Evolutionary conservation across 2,888 invertebrate species (phyloP).

Genomic region (Epicampocera succincta): DNA sequence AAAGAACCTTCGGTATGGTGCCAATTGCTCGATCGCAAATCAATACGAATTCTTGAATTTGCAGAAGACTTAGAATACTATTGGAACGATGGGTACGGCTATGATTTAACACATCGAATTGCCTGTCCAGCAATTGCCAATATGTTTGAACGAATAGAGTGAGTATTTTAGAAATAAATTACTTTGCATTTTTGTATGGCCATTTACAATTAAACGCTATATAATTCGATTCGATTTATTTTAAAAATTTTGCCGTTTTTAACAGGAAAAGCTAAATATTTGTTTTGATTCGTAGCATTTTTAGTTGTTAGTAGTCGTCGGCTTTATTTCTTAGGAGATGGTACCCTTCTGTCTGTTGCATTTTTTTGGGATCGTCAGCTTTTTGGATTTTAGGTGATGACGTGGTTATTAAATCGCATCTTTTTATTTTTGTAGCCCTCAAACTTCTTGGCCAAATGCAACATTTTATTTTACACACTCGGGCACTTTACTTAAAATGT

Average conservation of each 20-base stretch:
- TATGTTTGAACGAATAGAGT: conserved; percentile 88
- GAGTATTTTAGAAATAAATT: conserved; percentile 73
- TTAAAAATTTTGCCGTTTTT: too few relatives aligned
- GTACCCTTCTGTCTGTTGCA: too few relatives aligned
- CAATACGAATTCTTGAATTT: conserved; percentile 87
- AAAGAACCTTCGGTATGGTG: conserved; percentile 89
- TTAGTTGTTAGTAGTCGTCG: too few relatives aligned
- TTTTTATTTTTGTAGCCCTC: conserved; percentile 70
- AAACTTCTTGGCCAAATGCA: conserved; percentile 81
- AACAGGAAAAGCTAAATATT: too few relatives aligned
- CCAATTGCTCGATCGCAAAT: conserved; percentile 85
- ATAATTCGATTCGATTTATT: too few relatives aligned
- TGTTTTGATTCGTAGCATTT: too few relatives aligned
- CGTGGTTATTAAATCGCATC: not conserved
- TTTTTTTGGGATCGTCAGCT: too few relatives aligned
- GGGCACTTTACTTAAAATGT: conserved; percentile 89
- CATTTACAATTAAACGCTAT: too few relatives aligned
- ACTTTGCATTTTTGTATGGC: too few relatives aligned
- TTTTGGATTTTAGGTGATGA: too few relatives aligned
- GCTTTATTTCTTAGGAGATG: too few relatives aligned
- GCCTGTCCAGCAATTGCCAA: conserved; percentile 89
- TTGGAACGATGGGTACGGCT: conserved; percentile 92
- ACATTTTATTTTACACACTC: conserved; percentile 91
- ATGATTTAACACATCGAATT: conserved; percentile 87
- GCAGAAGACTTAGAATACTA: conserved; percentile 90